phyloP scores from a whole-genome alignment of 2,888 invertebrate genomes.

The Chrysina gloriosa region DNA sequence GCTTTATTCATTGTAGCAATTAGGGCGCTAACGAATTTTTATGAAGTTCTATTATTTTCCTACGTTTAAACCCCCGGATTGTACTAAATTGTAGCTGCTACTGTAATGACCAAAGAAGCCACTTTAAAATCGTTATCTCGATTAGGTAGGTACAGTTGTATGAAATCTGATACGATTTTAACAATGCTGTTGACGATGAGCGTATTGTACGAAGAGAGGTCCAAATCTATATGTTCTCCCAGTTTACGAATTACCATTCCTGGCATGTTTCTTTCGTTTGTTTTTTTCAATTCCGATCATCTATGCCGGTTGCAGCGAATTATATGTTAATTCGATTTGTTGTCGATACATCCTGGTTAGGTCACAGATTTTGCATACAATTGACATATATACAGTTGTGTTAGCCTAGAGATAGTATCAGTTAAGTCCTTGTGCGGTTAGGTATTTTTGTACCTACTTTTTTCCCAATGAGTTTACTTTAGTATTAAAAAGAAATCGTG shows the following conservation, averaged over 20 bases:
- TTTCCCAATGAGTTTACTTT: too few relatives aligned
- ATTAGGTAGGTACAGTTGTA: too few relatives aligned
- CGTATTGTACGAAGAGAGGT: too few relatives aligned
- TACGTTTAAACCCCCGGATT: neutral
- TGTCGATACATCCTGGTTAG: neutral
- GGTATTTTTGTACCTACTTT: too few relatives aligned
- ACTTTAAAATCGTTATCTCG: neutral
- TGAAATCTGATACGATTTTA: too few relatives aligned
- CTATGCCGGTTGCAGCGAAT: neutral
- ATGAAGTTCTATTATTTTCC: constrained; percentile 1
- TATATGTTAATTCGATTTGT: neutral
- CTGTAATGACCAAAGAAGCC: neutral
- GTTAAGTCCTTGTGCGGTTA: too few relatives aligned
- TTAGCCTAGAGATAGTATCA: neutral
- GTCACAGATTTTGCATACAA: neutral
- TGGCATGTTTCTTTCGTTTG: too few relatives aligned
- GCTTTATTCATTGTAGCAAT: constrained; percentile 24
- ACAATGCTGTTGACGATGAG: too few relatives aligned
- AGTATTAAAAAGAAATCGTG: too few relatives aligned
- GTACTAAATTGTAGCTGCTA: neutral
- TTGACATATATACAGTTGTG: neutral
- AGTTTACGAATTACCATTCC: neutral
- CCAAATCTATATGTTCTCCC: too few relatives aligned
- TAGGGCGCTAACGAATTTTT: constrained; percentile 20
- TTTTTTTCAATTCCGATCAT: too few relatives aligned